Evolutionary conservation across 2,888 invertebrate genomes (phyloP).

Genomic region (Drosophila infuscata): DNA sequence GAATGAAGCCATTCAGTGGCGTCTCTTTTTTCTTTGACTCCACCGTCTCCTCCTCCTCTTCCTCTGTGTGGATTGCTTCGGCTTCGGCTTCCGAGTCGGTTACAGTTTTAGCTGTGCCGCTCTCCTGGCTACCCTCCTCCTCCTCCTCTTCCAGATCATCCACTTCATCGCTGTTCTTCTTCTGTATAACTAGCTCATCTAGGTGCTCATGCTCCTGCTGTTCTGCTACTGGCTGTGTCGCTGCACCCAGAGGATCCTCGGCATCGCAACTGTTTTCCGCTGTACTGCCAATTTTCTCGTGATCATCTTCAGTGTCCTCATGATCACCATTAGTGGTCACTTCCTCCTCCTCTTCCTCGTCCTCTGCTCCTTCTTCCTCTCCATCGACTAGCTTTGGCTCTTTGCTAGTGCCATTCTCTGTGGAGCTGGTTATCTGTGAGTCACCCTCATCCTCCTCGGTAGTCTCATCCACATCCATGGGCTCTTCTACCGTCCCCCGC

Average conservation of each 20-base stretch:
- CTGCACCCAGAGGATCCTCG: conserved; percentile 74
- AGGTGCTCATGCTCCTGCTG: conserved; percentile 7
- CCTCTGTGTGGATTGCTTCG: conserved; percentile 45
- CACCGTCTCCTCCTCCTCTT: conserved; percentile 25
- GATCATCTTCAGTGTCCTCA: conserved; percentile 67
- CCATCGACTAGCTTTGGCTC: conserved; percentile 43
- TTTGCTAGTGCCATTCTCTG: conserved; percentile 71
- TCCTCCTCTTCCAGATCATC: conserved; percentile 35
- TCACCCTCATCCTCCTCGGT: conserved; percentile 63
- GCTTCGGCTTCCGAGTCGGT: conserved; percentile 49
- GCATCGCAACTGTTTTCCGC: conserved; percentile 73
- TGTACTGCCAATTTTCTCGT: conserved; percentile 73
- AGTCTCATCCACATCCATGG: conserved; percentile 72
- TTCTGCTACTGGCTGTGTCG: conserved; percentile 14
- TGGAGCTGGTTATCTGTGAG: conserved; percentile 83
- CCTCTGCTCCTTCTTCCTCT: conserved; percentile 50
- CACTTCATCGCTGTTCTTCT: conserved; percentile 39
- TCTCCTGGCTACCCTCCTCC: conserved; percentile 60
- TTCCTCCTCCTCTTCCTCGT: conserved; percentile 69
- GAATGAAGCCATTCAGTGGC: conserved; percentile 61
- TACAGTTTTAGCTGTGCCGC: conserved; percentile 57
- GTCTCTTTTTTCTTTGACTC: conserved; percentile 40
- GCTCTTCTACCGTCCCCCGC: conserved; percentile 25
- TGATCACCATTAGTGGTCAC: conserved; percentile 73
- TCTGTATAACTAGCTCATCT: conserved; percentile 19